Percentiles rank a stretch among this genome's conserved stretches.
phyloP scores from a whole-genome alignment of 2,113 vertebrate genomes.

The Neodontobutis hainanensis region DNA sequence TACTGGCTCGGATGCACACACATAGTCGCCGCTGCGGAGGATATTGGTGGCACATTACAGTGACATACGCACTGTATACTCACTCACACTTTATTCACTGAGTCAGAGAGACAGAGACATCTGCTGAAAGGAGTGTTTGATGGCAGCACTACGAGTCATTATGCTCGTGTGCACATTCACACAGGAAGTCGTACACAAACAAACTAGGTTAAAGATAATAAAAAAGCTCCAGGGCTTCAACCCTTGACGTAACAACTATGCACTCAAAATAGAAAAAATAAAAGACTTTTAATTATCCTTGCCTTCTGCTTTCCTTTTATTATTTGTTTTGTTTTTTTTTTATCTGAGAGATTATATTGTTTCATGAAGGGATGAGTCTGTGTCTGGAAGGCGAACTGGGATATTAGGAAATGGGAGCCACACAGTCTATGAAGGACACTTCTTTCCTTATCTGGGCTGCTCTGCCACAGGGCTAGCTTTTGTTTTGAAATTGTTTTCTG shows the following conservation, averaged over 20 bases:
- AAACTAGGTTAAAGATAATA: slow-evolving; percentile 74
- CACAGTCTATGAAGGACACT: slow-evolving; percentile 70
- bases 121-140: slow-evolving; percentile 67
- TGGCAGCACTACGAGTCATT: slow-evolving; percentile 68
- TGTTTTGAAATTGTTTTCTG: slow-evolving; percentile 70
- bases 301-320: slow-evolving; percentile 67
- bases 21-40: slow-evolving; percentile 44
- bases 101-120: slow-evolving; percentile 61
- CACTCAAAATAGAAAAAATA: slow-evolving; percentile 57
- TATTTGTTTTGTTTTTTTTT: slow-evolving; percentile 52
- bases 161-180: slow-evolving; percentile 38
- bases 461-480: slow-evolving; percentile 67
- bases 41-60: slow-evolving; percentile 63
- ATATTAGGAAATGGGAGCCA: slow-evolving; percentile 59
- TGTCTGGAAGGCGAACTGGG: slow-evolving; percentile 68
- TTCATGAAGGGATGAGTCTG: slow-evolving; percentile 69
- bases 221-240: slow-evolving; percentile 63
- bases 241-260: slow-evolving; percentile 66
- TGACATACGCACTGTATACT: slow-evolving; percentile 39
- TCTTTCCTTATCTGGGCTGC: slow-evolving; percentile 66
- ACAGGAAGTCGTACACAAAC: slow-evolving; percentile 54
- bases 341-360: slow-evolving; percentile 75
- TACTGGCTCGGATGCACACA: slow-evolving; percentile 30
- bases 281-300: slow-evolving; percentile 77
- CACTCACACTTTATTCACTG: slow-evolving; percentile 57